Evolutionary conservation across 2,888 invertebrate species (phyloP).

Genomic region (Drosophila hamatofila): DNA sequence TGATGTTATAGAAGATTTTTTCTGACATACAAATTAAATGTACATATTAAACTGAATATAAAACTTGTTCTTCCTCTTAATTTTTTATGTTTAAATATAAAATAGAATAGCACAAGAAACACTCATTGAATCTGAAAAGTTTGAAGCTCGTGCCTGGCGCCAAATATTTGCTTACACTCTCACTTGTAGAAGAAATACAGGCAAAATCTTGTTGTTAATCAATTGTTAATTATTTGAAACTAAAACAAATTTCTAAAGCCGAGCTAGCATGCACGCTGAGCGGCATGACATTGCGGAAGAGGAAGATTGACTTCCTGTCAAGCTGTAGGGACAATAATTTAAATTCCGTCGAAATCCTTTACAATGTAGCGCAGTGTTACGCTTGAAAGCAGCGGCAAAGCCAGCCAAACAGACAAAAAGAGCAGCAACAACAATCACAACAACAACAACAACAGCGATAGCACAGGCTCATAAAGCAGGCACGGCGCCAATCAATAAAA

Average conservation of each 20-base stretch:
- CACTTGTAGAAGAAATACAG: not conserved
- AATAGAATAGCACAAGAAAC: not conserved
- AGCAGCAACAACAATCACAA: conserved; percentile 35
- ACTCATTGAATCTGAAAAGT: not conserved
- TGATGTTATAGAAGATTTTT: not conserved
- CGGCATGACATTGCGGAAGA: conserved; percentile 7
- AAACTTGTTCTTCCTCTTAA: too few species aligned
- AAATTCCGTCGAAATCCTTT: conserved; percentile 67
- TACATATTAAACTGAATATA: not conserved
- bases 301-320: conserved; percentile 32
- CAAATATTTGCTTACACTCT: conserved; percentile 18
- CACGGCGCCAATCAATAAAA: conserved; percentile 79
- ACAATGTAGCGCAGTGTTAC: conserved; percentile 59
- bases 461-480: conserved; percentile 66
- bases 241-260: conserved; percentile 19
- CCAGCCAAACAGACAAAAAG: conserved; percentile 33
- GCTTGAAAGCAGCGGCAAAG: conserved; percentile 50
- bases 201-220: conserved; percentile 17
- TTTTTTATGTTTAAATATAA: not conserved
- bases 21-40: not conserved
- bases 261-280: not conserved
- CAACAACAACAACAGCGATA: conserved; percentile 12
- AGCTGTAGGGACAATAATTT: conserved; percentile 49
- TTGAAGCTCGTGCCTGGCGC: not conserved
- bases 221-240: conserved; percentile 38